Evolutionary conservation across 2,113 vertebrate genomes (phyloP).

Genomic region (Hydrochoerus hydrochaeris): DNA sequence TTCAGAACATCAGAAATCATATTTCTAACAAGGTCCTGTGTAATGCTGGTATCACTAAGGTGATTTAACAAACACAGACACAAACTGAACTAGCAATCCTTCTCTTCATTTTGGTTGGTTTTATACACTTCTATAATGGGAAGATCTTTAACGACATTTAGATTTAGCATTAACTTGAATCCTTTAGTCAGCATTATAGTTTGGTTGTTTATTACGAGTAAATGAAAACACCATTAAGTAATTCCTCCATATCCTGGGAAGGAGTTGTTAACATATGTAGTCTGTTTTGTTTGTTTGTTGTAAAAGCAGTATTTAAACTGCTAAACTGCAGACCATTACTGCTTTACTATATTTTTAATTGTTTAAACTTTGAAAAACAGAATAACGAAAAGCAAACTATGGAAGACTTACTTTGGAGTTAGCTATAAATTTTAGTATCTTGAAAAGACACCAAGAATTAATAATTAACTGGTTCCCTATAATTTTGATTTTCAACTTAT

Average conservation of each 20-base stretch:
- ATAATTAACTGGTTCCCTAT: conserved; percentile 53
- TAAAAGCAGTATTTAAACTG: conserved; percentile 28
- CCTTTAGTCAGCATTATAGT: neutral
- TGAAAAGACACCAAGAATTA: conserved; percentile 58
- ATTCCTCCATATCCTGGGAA: neutral
- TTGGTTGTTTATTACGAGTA: neutral
- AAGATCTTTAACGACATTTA: conserved; percentile 1
- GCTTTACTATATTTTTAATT: neutral
- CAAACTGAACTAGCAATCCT: neutral
- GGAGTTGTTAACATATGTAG: neutral
- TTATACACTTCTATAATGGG: conserved; percentile 6
- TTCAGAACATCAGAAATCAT: conserved; percentile 17
- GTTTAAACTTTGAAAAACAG: neutral
- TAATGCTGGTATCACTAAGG: neutral
- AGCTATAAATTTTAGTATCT: conserved; percentile 17
- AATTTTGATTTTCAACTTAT: conserved; percentile 71
- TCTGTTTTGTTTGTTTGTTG: neutral
- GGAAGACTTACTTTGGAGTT: conserved; percentile 28
- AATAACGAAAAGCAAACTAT: conserved; percentile 32
- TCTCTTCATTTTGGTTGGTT: neutral
- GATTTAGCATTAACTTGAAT: conserved; percentile 6
- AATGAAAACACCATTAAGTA: neutral
- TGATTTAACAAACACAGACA: neutral
- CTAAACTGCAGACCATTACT: neutral
- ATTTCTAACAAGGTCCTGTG: neutral